A percentile compares a stretch with the other conserved stretches of the same genome.
Evolutionary conservation across 2,113 vertebrate genomes (phyloP).

Genomic region (Deroptyus accipitrinus): DNA sequence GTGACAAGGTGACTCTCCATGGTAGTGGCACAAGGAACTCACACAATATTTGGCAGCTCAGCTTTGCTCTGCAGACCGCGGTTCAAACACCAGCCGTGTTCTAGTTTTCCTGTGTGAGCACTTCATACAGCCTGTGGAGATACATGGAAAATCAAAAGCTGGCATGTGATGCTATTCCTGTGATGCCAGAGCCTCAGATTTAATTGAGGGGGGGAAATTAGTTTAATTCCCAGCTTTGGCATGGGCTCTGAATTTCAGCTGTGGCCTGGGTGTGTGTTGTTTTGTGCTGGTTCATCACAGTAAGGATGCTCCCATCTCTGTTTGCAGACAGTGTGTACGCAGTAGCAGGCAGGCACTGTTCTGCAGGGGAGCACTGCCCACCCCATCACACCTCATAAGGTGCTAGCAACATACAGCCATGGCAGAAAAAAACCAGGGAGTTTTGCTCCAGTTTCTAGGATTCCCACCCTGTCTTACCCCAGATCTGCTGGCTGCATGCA

Average conservation of each 20-base stretch:
- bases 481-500: neutral
- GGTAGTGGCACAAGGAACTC: neutral
- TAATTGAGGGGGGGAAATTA: neutral
- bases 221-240: neutral
- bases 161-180: accelerated
- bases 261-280: accelerated
- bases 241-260: neutral
- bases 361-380: neutral
- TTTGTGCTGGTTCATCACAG: accelerated
- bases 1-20: accelerated
- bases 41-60: neutral
- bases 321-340: accelerated
- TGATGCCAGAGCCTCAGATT: neutral
- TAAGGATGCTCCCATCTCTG: neutral
- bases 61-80: neutral
- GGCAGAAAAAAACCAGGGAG: neutral
- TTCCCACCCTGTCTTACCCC: accelerated
- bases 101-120: neutral
- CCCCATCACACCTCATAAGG: accelerated
- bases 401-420: accelerated
- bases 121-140: neutral
- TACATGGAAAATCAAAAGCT: neutral
- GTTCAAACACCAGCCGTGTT: accelerated
- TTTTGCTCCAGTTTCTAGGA: neutral
- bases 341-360: neutral